phyloP scores from a whole-genome alignment of 2,797 vertebrate species.

The Phrynocephalus forsythii region DNA sequence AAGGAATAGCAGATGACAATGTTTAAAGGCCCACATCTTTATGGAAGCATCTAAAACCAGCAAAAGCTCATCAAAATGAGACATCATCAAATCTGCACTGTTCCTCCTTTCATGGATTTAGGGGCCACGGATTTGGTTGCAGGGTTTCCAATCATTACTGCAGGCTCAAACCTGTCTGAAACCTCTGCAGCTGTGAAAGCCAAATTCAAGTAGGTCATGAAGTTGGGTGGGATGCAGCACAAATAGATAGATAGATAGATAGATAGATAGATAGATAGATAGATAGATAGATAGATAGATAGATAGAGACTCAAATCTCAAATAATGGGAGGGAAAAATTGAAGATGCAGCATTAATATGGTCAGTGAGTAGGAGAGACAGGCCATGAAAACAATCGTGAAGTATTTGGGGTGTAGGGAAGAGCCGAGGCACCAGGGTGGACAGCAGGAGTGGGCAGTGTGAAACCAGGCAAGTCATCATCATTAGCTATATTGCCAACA shows the following conservation, averaged over 20 bases:
- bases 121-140: background rate
- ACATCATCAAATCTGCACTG: background rate
- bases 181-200: background rate
- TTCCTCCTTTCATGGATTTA: background rate
- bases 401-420: background rate
- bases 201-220: background rate
- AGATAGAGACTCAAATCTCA: no score
- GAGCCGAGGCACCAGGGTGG: background rate
- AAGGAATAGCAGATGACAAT: background rate
- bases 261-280: no score
- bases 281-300: no score
- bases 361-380: background rate
- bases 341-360: no score
- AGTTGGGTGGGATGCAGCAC: background rate
- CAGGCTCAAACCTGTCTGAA: no score
- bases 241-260: background rate
- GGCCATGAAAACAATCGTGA: no score
- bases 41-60: background rate
- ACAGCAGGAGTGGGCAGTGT: no score
- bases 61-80: background rate
- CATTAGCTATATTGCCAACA: background rate
- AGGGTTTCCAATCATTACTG: background rate
- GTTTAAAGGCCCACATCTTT: background rate
- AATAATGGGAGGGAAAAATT: no score
- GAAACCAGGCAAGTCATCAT: background rate